These are phyloP conservation scores for Eupeodes latifasciatus DNA, from an alignment of 2,888 invertebrate species.

Conservation along the genomic window DNA sequence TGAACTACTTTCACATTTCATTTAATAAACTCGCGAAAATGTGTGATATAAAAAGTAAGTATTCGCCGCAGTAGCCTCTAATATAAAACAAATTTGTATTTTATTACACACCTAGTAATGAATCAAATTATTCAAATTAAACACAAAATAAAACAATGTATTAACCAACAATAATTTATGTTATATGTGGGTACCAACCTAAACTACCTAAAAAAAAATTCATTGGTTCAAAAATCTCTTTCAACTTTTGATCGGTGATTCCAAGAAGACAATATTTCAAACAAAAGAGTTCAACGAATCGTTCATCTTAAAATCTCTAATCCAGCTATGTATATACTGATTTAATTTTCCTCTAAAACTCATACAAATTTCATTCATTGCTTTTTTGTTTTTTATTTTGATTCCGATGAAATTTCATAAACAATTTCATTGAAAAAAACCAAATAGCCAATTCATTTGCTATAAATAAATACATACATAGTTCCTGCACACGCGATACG, in stretches of 20 bases:
- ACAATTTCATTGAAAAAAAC: conserved; percentile 56
- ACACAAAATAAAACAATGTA: not conserved
- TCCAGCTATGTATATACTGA: not conserved
- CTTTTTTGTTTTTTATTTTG: not conserved
- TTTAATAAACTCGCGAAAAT: no score
- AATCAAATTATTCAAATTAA: no score
- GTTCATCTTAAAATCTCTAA: not conserved
- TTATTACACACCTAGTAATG: no score
- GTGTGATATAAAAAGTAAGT: no score
- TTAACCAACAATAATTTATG: not conserved
- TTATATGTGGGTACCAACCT: no score
- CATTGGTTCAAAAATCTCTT: not conserved
- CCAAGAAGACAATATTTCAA: not conserved
- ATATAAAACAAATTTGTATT: no score
- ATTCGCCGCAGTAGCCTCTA: no score
- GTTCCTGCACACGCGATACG: conserved; percentile 44
- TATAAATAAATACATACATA: not conserved
- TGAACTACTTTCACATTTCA: no score
- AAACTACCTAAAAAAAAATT: no score
- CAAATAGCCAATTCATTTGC: not conserved
- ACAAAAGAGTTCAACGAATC: conserved; percentile 32
- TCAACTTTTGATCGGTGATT: not conserved
- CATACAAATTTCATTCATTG: not conserved
- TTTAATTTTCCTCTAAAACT: not conserved
- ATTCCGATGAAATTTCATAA: conserved; percentile 19